These are phyloP conservation scores for Achroia grisella DNA, from an alignment of 1,140 invertebrate species.

Conservation along the genomic window DNA sequence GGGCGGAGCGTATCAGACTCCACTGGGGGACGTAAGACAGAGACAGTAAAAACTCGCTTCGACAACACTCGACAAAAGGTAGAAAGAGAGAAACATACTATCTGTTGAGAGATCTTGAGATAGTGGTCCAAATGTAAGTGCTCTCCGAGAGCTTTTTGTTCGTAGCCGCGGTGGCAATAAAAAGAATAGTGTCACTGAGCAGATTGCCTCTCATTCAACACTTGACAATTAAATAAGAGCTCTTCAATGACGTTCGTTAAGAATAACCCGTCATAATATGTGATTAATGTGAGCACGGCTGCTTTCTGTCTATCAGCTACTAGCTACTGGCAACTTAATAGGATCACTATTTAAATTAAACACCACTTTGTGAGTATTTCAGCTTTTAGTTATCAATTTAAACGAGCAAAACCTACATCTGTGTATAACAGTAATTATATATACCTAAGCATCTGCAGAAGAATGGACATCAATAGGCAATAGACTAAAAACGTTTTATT, in stretches of 20 bases:
- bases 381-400: conserved; percentile 15
- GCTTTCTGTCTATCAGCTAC: conserved; percentile 61
- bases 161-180: conserved; percentile 57
- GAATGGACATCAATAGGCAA: too few species aligned
- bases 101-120: conserved; percentile 48
- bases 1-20: conserved; percentile 68
- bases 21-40: conserved; percentile 53
- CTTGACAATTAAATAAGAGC: conserved; percentile 70
- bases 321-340: conserved; percentile 62
- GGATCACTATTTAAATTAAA: conserved; percentile 35
- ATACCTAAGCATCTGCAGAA: too few species aligned
- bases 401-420: conserved; percentile 10
- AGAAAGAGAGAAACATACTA: conserved; percentile 44
- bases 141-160: conserved; percentile 62
- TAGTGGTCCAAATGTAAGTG: conserved; percentile 51
- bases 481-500: too few species aligned
- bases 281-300: conserved; percentile 52
- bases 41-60: conserved; percentile 44
- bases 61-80: conserved; percentile 17
- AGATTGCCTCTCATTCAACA: conserved; percentile 68
- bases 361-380: conserved; percentile 12
- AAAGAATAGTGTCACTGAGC: conserved; percentile 67
- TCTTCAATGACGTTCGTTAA: conserved; percentile 52
- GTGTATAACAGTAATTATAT: too few species aligned
- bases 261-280: conserved; percentile 56